Base-by-base conservation (phyloP, 1,140 invertebrate genomes). In the Odontomachus brunneus region DNA sequence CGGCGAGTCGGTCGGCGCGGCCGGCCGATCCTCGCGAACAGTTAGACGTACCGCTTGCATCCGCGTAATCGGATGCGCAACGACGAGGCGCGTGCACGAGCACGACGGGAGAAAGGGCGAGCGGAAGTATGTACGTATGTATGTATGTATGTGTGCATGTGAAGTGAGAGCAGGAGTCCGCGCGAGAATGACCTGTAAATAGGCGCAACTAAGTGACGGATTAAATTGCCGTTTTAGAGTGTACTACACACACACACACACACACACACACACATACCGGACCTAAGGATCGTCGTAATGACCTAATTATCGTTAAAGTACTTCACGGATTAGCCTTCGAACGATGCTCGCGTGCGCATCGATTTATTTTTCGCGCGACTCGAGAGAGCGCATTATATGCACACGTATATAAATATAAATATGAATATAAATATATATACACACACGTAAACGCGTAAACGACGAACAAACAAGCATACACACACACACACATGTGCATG, bases 251-350 rank as follows among this genome's bases (percentile, higher is more conserved):
- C n/a, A n/a, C n/a, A n/a, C n/a, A n/a, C n/a, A n/a, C n/a, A n/a
- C n/a, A n/a, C n/a, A n/a, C n/a, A n/a, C n/a, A n/a, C n/a, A n/a
- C n/a, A n/a, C n/a, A 15, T 33, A 83, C 53, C 71, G 78, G 80
- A 89, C 80, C 84, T 90, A 90, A 89, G 57, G 72, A 84, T 60
- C 48, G 44, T 66, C 26, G 55, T 69, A 73, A 88, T 82, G 89
- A 89, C 88, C 88, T 89, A 89, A 89, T 75, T 75, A 88, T 62
- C 44, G 71, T n/a, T 86, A 88, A 88, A 53, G 4, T 29, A 59
- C 55, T 87, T 89, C 89, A 89, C 89, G 66, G 88, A 89, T 82
- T 85, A 84, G 84, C 88, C 84, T 89, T 83, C 71, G 67, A 80
- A 88, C 71, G 83, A 80, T 83, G 81, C 81, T 57, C 74, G 82